Evolutionary conservation across 1,140 invertebrate genomes (phyloP).

Genomic region (Megathymus violae): DNA sequence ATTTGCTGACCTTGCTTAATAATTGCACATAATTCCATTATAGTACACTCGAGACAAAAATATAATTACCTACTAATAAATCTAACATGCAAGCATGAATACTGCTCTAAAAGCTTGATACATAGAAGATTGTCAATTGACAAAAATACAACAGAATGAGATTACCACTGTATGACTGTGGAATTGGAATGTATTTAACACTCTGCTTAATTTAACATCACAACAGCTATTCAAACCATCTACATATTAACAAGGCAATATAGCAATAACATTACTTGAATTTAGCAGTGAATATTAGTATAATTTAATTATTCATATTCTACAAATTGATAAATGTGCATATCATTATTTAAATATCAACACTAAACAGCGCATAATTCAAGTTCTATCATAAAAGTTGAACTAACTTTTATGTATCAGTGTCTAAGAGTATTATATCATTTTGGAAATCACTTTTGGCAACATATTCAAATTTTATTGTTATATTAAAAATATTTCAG

Average conservation of each 20-base stretch:
- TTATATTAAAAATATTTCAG: too few species aligned
- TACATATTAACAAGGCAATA: conserved; percentile 26
- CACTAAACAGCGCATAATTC: too few species aligned
- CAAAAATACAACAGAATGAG: conserved; percentile 29
- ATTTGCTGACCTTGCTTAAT: conserved; percentile 35
- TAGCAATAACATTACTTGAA: conserved; percentile 8
- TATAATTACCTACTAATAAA: conserved; percentile 17
- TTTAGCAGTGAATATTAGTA: too few species aligned
- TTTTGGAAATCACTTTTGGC: background rate
- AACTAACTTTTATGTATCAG: too few species aligned
- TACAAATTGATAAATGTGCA: too few species aligned
- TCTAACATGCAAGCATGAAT: conserved; percentile 48
- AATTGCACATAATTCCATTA: conserved; percentile 34
- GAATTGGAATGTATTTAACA: conserved; percentile 54
- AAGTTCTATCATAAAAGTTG: background rate
- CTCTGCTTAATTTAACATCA: conserved; percentile 23
- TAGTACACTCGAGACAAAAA: conserved; percentile 37
- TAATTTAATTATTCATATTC: too few species aligned
- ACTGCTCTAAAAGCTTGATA: conserved; percentile 38
- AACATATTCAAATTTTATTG: conserved; percentile 11
- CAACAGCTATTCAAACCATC: conserved; percentile 35
- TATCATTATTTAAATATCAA: too few species aligned
- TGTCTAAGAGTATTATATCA: background rate
- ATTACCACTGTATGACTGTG: conserved; percentile 40
- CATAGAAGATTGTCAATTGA: conserved; percentile 29